Conservation (phyloP, 2,113 vertebrate genomes). For the Oncorhynchus clarkii region DNA sequence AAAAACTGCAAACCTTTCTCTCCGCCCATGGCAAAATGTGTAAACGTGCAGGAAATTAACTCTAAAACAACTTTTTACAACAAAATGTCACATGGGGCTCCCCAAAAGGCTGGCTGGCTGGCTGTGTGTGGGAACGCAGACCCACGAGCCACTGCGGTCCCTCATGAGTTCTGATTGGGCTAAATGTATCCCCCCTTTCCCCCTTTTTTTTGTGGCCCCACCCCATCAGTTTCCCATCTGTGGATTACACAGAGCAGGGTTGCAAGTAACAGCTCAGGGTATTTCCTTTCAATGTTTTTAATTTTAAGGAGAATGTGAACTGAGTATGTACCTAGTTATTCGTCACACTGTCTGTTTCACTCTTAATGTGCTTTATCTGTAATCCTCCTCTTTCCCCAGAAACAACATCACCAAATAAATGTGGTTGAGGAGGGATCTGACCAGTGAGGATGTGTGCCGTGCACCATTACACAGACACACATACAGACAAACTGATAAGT, state of each 20-base stretch:
- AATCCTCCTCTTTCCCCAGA: slow-evolving; percentile 25
- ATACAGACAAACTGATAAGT: neutral
- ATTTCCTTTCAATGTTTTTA: neutral
- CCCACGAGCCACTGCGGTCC: too few relatives aligned
- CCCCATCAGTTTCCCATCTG: too few relatives aligned
- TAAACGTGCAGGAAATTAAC: too few relatives aligned
- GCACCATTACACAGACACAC: neutral
- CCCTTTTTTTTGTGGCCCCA: too few relatives aligned
- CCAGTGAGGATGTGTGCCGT: neutral
- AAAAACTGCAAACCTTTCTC: too few relatives aligned
- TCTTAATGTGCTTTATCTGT: neutral
- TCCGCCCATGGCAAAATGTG: too few relatives aligned
- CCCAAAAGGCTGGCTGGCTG: too few relatives aligned
- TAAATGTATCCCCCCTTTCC: too few relatives aligned
- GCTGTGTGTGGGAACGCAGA: too few relatives aligned
- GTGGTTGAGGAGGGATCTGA: neutral
- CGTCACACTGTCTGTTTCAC: neutral
- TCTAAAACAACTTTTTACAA: too few relatives aligned
- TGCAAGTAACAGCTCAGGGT: neutral
- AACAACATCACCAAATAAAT: slow-evolving; percentile 57
- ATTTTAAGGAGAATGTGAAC: neutral
- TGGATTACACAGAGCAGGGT: neutral
- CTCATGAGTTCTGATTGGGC: too few relatives aligned
- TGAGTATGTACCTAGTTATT: neutral
- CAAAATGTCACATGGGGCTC: too few relatives aligned